A percentile compares a stretch with the other conserved stretches of the same genome.
Conservation (phyloP, 2,888 invertebrate species). For the Lymantria monacha region DNA sequence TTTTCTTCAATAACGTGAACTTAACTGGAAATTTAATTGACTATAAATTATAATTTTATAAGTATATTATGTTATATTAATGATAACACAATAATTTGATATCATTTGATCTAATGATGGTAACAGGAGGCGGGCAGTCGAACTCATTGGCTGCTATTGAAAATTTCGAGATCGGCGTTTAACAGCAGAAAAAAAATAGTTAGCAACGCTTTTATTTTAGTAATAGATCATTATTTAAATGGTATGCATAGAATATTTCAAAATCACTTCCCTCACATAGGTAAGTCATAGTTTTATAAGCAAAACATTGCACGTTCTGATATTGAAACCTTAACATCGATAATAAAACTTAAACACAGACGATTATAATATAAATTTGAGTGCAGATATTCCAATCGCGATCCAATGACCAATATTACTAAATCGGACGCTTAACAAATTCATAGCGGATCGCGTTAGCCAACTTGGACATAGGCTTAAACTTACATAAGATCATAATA, state of each 20-base stretch:
- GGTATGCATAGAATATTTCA: neutral
- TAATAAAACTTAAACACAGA: neutral
- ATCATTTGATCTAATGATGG: too few relatives aligned
- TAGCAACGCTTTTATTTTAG: neutral
- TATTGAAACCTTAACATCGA: neutral
- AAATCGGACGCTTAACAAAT: constrained; percentile 31
- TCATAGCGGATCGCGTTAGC: constrained; percentile 21
- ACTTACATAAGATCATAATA: constrained; percentile 44
- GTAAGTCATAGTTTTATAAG: constrained; percentile 9
- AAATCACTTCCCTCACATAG: constrained; percentile 2
- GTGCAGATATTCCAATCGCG: neutral
- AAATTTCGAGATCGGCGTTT: too few relatives aligned
- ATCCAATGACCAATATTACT: too few relatives aligned
- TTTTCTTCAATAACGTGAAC: too few relatives aligned
- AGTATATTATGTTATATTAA: too few relatives aligned
- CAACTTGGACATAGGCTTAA: constrained; percentile 22
- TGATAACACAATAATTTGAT: too few relatives aligned
- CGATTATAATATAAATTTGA: constrained; percentile 5
- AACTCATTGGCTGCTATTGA: too few relatives aligned
- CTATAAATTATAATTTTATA: too few relatives aligned
- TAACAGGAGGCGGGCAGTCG: too few relatives aligned
- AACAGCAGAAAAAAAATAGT: too few relatives aligned
- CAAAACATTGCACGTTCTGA: constrained; percentile 12
- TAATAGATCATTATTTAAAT: constrained; percentile 1
- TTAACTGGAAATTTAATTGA: too few relatives aligned